A percentile compares a stretch with the other conserved stretches of the same genome.
These are phyloP conservation scores for Procambarus clarkii DNA, from an alignment of 1,140 invertebrate species.

Conservation along the genomic window DNA sequence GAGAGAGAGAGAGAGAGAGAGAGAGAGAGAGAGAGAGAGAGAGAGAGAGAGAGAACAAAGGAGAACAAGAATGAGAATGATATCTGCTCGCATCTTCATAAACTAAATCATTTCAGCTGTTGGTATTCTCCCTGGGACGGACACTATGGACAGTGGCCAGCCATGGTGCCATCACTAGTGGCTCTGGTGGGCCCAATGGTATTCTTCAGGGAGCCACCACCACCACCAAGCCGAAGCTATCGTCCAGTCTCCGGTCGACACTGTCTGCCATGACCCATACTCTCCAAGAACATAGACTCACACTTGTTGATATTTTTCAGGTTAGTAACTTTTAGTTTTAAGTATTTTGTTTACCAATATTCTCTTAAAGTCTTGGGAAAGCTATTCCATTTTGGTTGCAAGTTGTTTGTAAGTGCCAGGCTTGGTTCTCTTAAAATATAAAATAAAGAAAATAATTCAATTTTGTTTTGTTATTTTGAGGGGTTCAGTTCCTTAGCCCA, in stretches of 20 bases:
- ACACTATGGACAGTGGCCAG: conserved; percentile 41
- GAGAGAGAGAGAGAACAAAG: background rate
- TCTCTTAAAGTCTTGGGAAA: no score
- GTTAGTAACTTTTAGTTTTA: background rate
- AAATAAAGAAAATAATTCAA: no score
- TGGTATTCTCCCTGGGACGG: conserved; percentile 59
- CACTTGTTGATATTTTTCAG: conserved; percentile 53
- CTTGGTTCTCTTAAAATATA: no score
- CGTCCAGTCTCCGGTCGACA: conserved; percentile 42
- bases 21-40: background rate
- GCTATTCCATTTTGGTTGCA: no score
- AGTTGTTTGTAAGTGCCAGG: no score
- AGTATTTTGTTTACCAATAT: no score
- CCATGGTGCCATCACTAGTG: background rate
- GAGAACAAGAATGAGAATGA: background rate
- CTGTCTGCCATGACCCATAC: conserved; percentile 55
- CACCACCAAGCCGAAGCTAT: background rate
- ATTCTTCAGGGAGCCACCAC: background rate
- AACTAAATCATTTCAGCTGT: background rate
- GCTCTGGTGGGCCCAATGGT: background rate
- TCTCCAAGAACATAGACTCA: conserved; percentile 22
- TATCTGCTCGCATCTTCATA: background rate
- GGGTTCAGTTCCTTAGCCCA: no score
- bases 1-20: background rate
- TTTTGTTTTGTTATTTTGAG: no score